These are phyloP conservation scores for Polyommatus iphigenia DNA, from an alignment of 2,888 invertebrate species.

Conservation along the genomic window DNA sequence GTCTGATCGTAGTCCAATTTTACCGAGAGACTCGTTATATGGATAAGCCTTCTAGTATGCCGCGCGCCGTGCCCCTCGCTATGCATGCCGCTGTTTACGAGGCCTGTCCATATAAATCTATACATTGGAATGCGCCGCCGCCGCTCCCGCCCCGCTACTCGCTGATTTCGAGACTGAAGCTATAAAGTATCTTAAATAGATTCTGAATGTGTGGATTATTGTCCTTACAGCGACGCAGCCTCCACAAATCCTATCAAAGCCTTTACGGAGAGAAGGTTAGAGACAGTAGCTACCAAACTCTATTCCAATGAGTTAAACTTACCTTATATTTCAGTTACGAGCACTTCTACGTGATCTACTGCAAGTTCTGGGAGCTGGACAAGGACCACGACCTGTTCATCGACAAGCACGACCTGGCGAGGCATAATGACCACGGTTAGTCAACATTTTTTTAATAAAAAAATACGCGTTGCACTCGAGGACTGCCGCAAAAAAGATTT, in stretches of 20 bases:
- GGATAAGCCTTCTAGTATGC: too few relatives aligned
- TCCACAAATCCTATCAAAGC: background rate
- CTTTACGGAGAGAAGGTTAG: background rate
- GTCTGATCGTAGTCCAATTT: too few relatives aligned
- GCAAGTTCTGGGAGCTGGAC: constrained; percentile 99
- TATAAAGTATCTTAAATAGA: too few relatives aligned
- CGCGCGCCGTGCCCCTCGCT: too few relatives aligned
- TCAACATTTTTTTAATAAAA: constrained; percentile 14
- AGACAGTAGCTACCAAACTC: background rate
- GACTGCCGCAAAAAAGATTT: too few relatives aligned
- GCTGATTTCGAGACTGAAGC: too few relatives aligned
- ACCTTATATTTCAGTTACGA: constrained; percentile 91
- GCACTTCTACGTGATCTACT: constrained; percentile 99
- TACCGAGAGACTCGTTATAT: too few relatives aligned
- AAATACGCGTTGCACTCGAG: too few relatives aligned
- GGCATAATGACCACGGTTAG: constrained; percentile 97
- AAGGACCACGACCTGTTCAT: constrained; percentile 98
- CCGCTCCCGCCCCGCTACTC: too few relatives aligned
- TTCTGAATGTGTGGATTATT: background rate
- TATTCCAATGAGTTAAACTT: background rate
- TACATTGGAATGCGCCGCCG: too few relatives aligned
- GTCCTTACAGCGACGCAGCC: background rate
- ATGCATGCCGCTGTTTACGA: too few relatives aligned
- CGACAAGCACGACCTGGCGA: constrained; percentile 94
- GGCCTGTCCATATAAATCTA: too few relatives aligned